A percentile compares a stretch with the other conserved stretches of the same genome.
These are phyloP conservation scores for Scaeva pyrastri DNA, from an alignment of 2,888 invertebrate species.

Conservation along the genomic window DNA sequence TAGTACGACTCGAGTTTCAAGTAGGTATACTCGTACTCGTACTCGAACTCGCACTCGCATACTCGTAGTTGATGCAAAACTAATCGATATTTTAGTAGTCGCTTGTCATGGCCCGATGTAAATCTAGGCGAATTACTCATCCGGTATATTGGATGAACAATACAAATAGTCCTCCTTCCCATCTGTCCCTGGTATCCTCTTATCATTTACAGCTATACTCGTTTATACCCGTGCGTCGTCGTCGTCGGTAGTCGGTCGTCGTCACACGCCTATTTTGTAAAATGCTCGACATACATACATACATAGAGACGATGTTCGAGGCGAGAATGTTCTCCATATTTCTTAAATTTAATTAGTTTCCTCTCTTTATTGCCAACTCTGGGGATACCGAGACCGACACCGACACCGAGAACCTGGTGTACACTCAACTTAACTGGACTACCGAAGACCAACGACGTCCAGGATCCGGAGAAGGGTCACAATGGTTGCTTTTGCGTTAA, in stretches of 20 bases:
- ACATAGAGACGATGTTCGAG: no score
- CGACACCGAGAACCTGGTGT: no score
- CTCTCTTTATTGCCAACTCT: conserved; percentile 6
- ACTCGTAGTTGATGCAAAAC: conserved; percentile 59
- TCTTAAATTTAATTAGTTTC: conserved; percentile 54
- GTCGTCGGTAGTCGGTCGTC: no score
- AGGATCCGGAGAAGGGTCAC: conserved; percentile 1
- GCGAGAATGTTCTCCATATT: conserved; percentile 39
- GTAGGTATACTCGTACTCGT: no score
- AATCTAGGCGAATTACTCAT: conserved; percentile 60
- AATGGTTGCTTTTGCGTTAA: conserved; percentile 49
- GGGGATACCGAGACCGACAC: no score
- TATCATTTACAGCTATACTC: no score
- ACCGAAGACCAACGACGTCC: no score
- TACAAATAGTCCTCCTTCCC: not conserved
- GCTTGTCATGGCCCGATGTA: conserved; percentile 70
- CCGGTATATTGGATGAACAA: conserved; percentile 21
- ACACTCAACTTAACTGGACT: no score
- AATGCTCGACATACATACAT: conserved; percentile 56
- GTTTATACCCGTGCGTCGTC: no score
- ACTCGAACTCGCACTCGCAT: no score
- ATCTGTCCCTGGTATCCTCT: no score
- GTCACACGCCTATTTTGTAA: conserved; percentile 47
- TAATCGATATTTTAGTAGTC: conserved; percentile 74
- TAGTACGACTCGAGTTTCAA: no score